Conservation (phyloP, 2,888 invertebrate genomes). For the Parthenolecanium corni region DNA sequence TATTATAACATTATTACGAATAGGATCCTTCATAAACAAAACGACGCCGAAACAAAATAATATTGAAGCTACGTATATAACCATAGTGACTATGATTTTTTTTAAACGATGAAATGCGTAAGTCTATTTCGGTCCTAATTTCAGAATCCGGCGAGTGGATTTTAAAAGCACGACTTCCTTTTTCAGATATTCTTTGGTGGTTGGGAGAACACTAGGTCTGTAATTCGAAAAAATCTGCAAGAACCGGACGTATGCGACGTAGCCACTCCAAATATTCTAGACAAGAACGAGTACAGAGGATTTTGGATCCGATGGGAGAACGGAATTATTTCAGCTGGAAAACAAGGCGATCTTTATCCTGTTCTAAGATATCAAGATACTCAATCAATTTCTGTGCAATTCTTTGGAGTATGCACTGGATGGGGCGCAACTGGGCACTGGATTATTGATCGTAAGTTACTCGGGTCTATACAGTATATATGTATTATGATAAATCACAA, state of each 20-base stretch:
- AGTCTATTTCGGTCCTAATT: no score
- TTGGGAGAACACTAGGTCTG: conserved; percentile 73
- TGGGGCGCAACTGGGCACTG: conserved; percentile 55
- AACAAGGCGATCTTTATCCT: conserved; percentile 57
- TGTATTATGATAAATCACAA: no score
- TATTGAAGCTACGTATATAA: no score
- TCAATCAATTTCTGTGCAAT: conserved; percentile 47
- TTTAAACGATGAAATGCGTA: no score
- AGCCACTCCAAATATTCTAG: conserved; percentile 60
- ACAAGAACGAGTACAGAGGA: conserved; percentile 60
- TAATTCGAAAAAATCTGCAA: conserved; percentile 63
- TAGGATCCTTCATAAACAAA: no score
- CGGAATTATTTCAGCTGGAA: conserved; percentile 51
- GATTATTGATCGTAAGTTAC: conserved; percentile 43
- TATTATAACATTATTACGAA: no score
- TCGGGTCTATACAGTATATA: no score
- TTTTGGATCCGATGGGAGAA: conserved; percentile 75
- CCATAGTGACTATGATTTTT: no score
- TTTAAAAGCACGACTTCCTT: no score
- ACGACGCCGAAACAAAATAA: no score
- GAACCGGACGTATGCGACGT: conserved; percentile 61
- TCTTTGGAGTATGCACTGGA: conserved; percentile 52
- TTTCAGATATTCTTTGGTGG: conserved; percentile 71
- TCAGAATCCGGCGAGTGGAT: no score
- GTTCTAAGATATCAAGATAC: conserved; percentile 59